These are phyloP conservation scores for Ariopsis seemanni DNA, from an alignment of 2,113 vertebrate species.

Conservation along the genomic window DNA sequence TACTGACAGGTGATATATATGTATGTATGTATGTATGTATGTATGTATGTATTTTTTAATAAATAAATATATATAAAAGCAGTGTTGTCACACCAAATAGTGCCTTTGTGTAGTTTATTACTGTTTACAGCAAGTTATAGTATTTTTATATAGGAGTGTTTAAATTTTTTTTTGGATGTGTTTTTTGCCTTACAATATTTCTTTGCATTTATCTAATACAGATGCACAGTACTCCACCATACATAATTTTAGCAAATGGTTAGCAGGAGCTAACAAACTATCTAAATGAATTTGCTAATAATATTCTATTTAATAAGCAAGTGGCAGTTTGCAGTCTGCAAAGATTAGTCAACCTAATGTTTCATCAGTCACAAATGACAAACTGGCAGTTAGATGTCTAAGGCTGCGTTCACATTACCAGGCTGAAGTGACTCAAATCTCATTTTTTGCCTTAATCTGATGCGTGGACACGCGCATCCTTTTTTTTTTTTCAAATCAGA, in stretches of 20 bases:
- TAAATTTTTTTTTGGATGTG: background rate
- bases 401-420: too few relatives aligned
- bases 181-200: background rate
- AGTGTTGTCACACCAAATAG: background rate
- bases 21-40: too few relatives aligned
- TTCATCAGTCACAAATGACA: background rate
- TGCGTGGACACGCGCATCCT: too few relatives aligned
- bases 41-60: too few relatives aligned
- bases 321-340: background rate
- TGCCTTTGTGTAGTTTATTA: background rate
- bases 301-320: background rate
- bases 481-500: too few relatives aligned
- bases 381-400: background rate
- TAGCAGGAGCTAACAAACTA: background rate
- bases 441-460: too few relatives aligned
- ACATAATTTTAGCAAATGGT: background rate
- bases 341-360: background rate
- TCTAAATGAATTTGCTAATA: background rate
- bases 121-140: background rate
- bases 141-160: background rate
- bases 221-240: background rate
- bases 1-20: too few relatives aligned
- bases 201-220: background rate
- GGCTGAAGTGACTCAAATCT: too few relatives aligned
- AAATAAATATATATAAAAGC: too few relatives aligned